Evolutionary conservation across 2,888 invertebrate genomes (phyloP).

Genomic region (Tetanocera ferruginea): DNA sequence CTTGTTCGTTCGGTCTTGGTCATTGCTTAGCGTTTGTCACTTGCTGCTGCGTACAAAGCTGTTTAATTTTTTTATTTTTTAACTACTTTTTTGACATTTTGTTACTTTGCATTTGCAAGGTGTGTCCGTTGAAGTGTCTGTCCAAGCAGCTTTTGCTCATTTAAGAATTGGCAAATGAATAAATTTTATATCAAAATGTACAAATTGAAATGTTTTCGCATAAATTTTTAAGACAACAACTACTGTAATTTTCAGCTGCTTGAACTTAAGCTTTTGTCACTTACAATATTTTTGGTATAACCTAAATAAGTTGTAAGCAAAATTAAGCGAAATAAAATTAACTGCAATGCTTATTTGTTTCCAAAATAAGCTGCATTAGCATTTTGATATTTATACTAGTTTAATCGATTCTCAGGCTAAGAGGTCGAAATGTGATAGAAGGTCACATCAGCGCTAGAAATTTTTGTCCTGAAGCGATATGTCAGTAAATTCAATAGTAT

Average conservation of each 20-base stretch:
- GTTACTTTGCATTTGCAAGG: conserved; percentile 8
- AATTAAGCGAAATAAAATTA: too few relatives aligned
- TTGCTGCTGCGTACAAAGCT: conserved; percentile 9
- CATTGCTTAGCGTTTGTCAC: conserved; percentile 26
- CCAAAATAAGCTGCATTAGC: conserved; percentile 23
- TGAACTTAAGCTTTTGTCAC: not conserved
- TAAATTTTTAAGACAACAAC: conserved; percentile 20
- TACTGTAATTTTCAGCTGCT: not conserved
- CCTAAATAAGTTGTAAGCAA: too few relatives aligned
- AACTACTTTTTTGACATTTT: not conserved
- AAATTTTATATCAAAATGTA: conserved; percentile 16
- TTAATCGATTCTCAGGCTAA: too few relatives aligned
- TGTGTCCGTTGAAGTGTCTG: not conserved
- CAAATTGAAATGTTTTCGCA: conserved; percentile 35
- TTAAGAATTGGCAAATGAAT: conserved; percentile 28
- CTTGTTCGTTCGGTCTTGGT: not conserved
- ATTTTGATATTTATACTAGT: conserved; percentile 45
- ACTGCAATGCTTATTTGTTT: too few relatives aligned
- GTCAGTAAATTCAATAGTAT: conserved; percentile 48
- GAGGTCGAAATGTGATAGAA: too few relatives aligned
- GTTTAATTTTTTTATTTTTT: too few relatives aligned
- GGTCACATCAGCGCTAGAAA: conserved; percentile 48
- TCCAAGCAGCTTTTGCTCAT: not conserved
- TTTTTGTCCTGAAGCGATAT: conserved; percentile 48
- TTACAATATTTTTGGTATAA: not conserved